Percentiles rank a stretch among this genome's conserved stretches.
Conservation (phyloP, 2,113 vertebrate species). For the Colinus virginianus region DNA sequence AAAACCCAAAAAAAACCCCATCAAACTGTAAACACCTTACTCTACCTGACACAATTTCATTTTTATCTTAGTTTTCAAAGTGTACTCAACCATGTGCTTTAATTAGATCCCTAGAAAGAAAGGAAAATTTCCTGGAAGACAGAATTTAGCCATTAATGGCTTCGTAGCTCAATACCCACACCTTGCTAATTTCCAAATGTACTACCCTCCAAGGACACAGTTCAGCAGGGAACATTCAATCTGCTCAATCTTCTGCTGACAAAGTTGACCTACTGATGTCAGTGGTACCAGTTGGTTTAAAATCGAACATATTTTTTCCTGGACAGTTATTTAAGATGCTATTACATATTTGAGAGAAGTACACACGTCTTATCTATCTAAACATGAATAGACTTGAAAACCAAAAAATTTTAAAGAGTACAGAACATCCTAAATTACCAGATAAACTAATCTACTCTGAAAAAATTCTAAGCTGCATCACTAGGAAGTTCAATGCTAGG, state of each 20-base stretch:
- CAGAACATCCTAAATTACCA: background rate
- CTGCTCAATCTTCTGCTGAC: background rate
- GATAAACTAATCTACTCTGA: constrained; percentile 32
- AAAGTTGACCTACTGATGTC: background rate
- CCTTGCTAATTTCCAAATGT: background rate
- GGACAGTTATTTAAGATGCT: background rate
- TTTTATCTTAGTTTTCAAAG: background rate
- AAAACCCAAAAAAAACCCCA: too few relatives aligned
- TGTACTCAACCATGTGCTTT: background rate
- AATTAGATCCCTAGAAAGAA: background rate
- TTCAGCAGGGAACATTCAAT: background rate
- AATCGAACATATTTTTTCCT: background rate
- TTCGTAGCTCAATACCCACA: background rate
- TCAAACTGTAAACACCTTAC: background rate
- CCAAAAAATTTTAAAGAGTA: background rate
- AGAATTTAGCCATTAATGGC: background rate
- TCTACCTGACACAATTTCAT: background rate
- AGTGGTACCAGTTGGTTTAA: background rate
- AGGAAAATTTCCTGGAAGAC: background rate
- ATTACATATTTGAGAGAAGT: background rate
- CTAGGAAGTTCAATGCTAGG: background rate
- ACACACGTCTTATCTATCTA: background rate
- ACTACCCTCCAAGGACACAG: background rate
- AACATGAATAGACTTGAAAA: background rate
- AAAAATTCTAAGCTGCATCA: background rate